Evolutionary conservation across 2,797 vertebrate genomes (phyloP), one percentile per base, ranked within the genome.

Genomic region (Morelia viridis): DNA sequence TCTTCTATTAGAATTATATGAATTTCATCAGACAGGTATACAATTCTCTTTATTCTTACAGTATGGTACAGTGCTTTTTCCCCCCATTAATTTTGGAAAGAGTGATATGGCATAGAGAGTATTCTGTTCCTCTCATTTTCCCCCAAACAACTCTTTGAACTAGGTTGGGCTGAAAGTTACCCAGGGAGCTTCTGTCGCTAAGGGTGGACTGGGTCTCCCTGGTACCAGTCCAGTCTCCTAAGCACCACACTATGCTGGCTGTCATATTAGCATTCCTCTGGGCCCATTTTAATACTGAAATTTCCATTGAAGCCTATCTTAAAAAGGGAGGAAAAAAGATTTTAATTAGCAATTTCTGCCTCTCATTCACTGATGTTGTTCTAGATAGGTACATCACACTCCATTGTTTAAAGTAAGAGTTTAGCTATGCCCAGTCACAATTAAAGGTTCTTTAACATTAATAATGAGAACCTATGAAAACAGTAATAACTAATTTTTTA

Each of bases 401-500:
- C 17, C 24, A 24, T 17, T 84, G 2, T 65, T 91, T 87, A 41
- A 92, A 15, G 26, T 3, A 31, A 7, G 28, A 68, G 22, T 13
- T 31, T 41, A 41, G 4, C 28, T 58, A 68, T n/a, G 87, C 22
- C 26, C 60, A 19, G 35, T 53, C 80, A 76, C 26, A 85, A 41
- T 50, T 86, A 35, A 64, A 26, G 9, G 22, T 46, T 61, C 50
- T 71, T 50, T 50, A 86, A 85, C 46, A 41, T 15, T 50, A 80
- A 15, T 19, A 84, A 89, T 5, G n/a, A 93, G 41, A 92, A 35
- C 9, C 91, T 94, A 85, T 92, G 41, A 71, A 93, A 93, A 89
- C 60, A 19, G n/a, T 76, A 28, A 85, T 93, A 85, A 91, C 93
- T 91, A 87, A 50, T 71, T 64, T 91, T 89, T 62, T 19, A 46